Evolutionary conservation across 1,140 invertebrate species (phyloP), one percentile per base, ranked within the genome.

Genomic region (Scaptomyza graminum): DNA sequence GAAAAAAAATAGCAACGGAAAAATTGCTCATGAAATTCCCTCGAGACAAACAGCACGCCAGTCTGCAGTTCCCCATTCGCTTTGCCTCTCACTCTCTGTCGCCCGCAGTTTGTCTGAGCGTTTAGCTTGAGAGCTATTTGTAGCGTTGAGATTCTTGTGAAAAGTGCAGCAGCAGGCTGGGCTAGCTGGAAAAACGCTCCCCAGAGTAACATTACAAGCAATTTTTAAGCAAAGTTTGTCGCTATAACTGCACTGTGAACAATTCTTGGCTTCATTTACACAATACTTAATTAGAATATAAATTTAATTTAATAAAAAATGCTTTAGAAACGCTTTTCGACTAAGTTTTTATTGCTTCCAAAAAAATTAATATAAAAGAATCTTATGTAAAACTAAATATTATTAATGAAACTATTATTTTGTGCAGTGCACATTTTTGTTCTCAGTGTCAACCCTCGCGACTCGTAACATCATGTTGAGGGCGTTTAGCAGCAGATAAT

Each of bases 151-250:
- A 56, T 39, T 62, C 44, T 55, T 64, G 49, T 62, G 59, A 69
- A 55, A 65, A 79, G 22, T 75, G 76, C 75, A 72, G 28, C 28
- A 31, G 31, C 28, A 22, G 28, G 28, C 28, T 5, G 1, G 68
- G 52, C 60, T 56, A 87, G 78, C 79, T 68, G 72, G 65, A 76
- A 76, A 87, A 87, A 76, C 76, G 83, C 65, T 87, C 83, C 83
- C 83, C 79, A 76, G 83, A 88, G 83, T 83, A 77, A 87, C 83
- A 87, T 87, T 87, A 87, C 62, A 76, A 70, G 79, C 64, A 66
- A 47, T 52, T 73, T 76, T 34, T 34, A 50, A n/a, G 46, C 66
- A 54, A 41, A 64, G 43, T 44, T 74, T 74, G 65, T 59, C 50
- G 60, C 37, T 18, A 49, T 31, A 9, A 8, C 37, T n/a, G 37